Conservation (phyloP, 2,888 invertebrate genomes). For the Drosophila dives region DNA sequence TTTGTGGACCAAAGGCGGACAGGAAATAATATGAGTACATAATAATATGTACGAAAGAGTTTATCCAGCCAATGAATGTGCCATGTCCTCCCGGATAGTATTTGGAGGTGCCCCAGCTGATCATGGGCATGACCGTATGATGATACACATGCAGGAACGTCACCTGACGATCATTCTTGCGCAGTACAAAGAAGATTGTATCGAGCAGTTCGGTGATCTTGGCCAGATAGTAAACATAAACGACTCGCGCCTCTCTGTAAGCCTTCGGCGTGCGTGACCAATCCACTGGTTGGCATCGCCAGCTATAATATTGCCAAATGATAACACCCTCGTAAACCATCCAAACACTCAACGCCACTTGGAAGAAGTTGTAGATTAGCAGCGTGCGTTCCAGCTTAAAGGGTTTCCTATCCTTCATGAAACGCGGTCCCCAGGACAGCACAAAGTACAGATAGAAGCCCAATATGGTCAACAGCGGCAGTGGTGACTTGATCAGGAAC, state of each 20-base stretch:
- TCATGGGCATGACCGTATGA: constrained; percentile 97
- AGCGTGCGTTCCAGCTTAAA: constrained; percentile 91
- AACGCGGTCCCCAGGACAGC: constrained; percentile 91
- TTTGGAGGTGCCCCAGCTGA: constrained; percentile 96
- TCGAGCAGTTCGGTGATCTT: constrained; percentile 96
- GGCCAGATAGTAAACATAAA: constrained; percentile 94
- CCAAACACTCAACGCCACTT: constrained; percentile 93
- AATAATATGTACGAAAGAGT: constrained; percentile 97
- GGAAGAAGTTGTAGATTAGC: constrained; percentile 94
- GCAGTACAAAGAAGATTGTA: constrained; percentile 96
- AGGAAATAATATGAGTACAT: constrained; percentile 97
- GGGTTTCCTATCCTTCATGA: constrained; percentile 95
- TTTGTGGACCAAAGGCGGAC: constrained; percentile 94
- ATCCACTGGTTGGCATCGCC: constrained; percentile 96
- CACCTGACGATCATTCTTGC: constrained; percentile 95
- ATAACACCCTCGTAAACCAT: constrained; percentile 89
- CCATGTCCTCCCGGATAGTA: constrained; percentile 95
- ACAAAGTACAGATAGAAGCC: constrained; percentile 90
- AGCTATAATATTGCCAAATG: constrained; percentile 91
- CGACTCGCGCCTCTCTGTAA: constrained; percentile 89
- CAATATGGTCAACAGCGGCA: constrained; percentile 89
- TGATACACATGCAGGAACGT: constrained; percentile 97
- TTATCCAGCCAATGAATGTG: constrained; percentile 92
- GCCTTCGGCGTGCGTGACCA: constrained; percentile 91
- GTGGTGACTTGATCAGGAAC: constrained; percentile 89